Conservation (phyloP, 2,797 vertebrate genomes). For the Rousettus madagascariensis region DNA sequence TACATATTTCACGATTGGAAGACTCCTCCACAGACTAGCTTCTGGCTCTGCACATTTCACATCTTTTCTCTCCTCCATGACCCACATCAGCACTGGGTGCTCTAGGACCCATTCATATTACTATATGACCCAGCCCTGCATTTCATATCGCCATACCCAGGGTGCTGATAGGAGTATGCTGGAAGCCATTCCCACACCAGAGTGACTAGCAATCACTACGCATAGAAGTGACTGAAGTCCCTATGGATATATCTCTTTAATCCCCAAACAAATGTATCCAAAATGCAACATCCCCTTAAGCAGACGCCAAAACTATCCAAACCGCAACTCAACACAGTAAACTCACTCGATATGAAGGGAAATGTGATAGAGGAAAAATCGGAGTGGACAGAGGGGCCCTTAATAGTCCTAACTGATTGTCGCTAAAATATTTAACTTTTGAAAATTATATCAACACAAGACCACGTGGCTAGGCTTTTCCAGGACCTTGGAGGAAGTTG, state of each 20-base stretch:
- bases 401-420: neutral
- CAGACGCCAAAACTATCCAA: neutral
- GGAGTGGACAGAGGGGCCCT: neutral
- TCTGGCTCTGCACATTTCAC: neutral
- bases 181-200: neutral
- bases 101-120: neutral
- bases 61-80: neutral
- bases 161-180: neutral
- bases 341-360: neutral
- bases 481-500: neutral
- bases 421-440: neutral
- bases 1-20: neutral
- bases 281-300: neutral
- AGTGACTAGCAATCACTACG: rapidly evolving
- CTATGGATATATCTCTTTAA: neutral
- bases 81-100: rapidly evolving
- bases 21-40: too few species aligned
- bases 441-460: neutral
- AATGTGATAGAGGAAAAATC: neutral
- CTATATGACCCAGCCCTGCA: rapidly evolving
- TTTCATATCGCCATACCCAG: rapidly evolving
- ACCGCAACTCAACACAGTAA: neutral
- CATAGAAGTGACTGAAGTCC: neutral
- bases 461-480: neutral
- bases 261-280: neutral